Evolutionary conservation across 2,888 invertebrate species (phyloP).

Genomic region (Lymantria dispar): DNA sequence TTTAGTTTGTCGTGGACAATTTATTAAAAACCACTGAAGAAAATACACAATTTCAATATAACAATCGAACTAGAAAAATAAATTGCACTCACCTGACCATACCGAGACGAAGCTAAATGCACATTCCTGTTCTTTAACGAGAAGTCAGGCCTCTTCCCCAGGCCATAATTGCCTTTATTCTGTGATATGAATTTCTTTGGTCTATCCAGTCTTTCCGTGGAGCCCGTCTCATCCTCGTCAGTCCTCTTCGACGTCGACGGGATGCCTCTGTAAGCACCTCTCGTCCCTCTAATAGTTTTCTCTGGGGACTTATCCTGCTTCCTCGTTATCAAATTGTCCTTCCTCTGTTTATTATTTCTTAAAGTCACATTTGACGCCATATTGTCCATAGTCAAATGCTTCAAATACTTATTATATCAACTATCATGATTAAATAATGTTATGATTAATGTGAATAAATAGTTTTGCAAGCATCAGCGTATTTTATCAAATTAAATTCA

Average conservation of each 20-base stretch:
- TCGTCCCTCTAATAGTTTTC: conserved; percentile 74
- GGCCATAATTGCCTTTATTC: conserved; percentile 69
- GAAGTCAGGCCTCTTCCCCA: conserved; percentile 76
- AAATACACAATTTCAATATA: too few species aligned
- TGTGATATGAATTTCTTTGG: conserved; percentile 77
- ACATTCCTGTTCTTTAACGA: conserved; percentile 75
- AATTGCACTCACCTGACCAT: conserved; percentile 72
- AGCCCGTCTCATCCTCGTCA: conserved; percentile 65
- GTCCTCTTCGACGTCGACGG: conserved; percentile 70
- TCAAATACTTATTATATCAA: conserved; percentile 28
- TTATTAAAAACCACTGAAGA: too few species aligned
- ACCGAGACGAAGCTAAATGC: conserved; percentile 74
- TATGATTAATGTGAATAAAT: conserved; percentile 44
- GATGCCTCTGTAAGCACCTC: conserved; percentile 69
- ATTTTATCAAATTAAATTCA: conserved; percentile 35
- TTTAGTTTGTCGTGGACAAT: too few species aligned
- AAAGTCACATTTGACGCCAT: conserved; percentile 72
- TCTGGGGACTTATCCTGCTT: conserved; percentile 80
- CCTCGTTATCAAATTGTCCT: conserved; percentile 76
- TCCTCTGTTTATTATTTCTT: conserved; percentile 70
- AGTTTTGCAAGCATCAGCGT: conserved; percentile 38
- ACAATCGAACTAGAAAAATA: too few species aligned
- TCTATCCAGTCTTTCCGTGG: conserved; percentile 74
- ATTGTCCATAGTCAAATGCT: conserved; percentile 70
- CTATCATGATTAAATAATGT: conserved; percentile 36